Percentiles rank a stretch among this genome's conserved stretches.
phyloP scores from a whole-genome alignment of 2,888 invertebrate genomes.

The Salpingus planirostris region DNA sequence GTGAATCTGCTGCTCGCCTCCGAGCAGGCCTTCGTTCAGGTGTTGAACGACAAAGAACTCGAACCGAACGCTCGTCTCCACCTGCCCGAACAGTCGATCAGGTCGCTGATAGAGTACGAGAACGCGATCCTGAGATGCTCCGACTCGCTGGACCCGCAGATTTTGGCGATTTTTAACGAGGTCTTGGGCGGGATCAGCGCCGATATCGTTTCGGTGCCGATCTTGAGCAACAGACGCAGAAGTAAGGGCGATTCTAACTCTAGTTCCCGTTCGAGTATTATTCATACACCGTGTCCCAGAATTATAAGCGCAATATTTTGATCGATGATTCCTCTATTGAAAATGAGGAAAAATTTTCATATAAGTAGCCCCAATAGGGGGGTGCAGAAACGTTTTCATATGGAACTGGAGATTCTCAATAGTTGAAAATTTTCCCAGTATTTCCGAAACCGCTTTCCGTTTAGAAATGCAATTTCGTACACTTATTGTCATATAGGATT shows the following conservation, averaged over 20 bases:
- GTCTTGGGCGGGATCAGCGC: constrained; percentile 21
- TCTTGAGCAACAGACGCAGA: constrained; percentile 19
- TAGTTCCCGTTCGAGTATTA: no score
- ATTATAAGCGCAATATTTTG: no score
- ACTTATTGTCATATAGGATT: no score
- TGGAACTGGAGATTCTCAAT: no score
- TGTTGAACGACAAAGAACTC: constrained; percentile 45
- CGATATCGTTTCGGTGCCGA: constrained; percentile 23
- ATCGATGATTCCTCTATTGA: no score
- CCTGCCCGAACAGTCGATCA: constrained; percentile 23
- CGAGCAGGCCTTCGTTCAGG: constrained; percentile 53
- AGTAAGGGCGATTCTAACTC: constrained; percentile 21
- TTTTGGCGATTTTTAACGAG: constrained; percentile 23
- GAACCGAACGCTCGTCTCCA: constrained; percentile 45
- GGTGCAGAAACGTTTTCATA: no score
- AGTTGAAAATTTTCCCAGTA: no score
- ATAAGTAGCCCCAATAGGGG: no score
- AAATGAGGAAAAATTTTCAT: no score
- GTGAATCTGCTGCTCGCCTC: constrained; percentile 47
- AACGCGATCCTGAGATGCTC: constrained; percentile 28
- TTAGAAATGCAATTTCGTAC: no score
- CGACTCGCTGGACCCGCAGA: constrained; percentile 24
- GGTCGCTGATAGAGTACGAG: constrained; percentile 37
- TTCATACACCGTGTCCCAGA: no score
- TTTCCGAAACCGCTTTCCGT: no score